These are phyloP conservation scores for Anoura caudifer DNA, from an alignment of 2,113 vertebrate species.

Conservation along the genomic window DNA sequence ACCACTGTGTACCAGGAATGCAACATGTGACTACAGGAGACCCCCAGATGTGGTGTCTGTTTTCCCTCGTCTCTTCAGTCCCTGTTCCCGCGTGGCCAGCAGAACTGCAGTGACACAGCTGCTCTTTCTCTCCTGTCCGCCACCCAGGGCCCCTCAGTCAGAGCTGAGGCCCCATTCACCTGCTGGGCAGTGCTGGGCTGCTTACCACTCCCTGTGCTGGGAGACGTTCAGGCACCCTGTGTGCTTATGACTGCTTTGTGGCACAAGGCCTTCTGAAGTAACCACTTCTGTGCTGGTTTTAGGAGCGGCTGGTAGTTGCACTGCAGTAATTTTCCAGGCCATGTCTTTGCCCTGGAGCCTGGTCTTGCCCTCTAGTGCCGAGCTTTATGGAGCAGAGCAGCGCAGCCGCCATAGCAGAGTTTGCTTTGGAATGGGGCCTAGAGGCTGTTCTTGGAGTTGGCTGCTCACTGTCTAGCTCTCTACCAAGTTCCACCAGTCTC, in stretches of 20 bases:
- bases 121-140: not conserved
- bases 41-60: not conserved
- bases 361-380: not conserved
- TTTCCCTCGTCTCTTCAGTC: not conserved
- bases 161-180: not conserved
- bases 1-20: not conserved
- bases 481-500: not conserved
- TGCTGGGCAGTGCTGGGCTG: not conserved
- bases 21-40: not conserved
- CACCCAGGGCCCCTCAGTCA: not conserved
- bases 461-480: not conserved
- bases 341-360: not conserved
- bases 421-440: constrained; percentile 60
- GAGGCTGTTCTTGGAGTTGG: constrained; percentile 18
- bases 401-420: constrained; percentile 15
- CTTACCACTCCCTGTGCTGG: not conserved
- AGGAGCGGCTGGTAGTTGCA: not conserved
- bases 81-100: not conserved
- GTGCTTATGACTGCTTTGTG: not conserved
- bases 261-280: constrained; percentile 51
- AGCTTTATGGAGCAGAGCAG: constrained; percentile 50
- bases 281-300: constrained; percentile 43
- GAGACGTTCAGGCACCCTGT: not conserved
- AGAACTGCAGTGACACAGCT: not conserved
- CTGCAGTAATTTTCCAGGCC: constrained; percentile 62